Evolutionary conservation across 2,888 invertebrate genomes (phyloP).

Genomic region (Drosophila sordidula): DNA sequence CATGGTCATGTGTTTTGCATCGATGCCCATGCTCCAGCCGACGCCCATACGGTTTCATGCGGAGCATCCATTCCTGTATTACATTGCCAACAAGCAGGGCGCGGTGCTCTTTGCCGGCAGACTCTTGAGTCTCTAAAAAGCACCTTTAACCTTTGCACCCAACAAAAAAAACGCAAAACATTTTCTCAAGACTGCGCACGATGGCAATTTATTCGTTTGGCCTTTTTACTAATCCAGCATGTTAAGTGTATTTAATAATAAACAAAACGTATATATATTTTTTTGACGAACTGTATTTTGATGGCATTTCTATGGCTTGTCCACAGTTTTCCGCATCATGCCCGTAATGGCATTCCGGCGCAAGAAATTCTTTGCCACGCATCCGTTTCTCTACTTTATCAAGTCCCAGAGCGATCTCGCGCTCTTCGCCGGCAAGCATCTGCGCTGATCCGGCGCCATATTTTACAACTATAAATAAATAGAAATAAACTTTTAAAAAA

Average conservation of each 20-base stretch:
- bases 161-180: constrained; percentile 3
- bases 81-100: constrained; percentile 41
- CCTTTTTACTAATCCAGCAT: constrained; percentile 37
- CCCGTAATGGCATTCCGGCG: constrained; percentile 48
- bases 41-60: constrained; percentile 55
- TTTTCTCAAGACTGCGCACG: constrained; percentile 34
- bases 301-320: constrained; percentile 11
- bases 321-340: constrained; percentile 64
- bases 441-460: constrained; percentile 21
- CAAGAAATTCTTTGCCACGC: constrained; percentile 56
- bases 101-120: constrained; percentile 58
- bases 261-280: background rate
- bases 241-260: constrained; percentile 13
- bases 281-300: background rate
- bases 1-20: constrained; percentile 34
- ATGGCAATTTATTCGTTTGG: constrained; percentile 7
- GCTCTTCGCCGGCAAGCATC: constrained; percentile 61
- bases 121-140: constrained; percentile 21
- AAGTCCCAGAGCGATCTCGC: constrained; percentile 42
- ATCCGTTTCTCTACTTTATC: constrained; percentile 61
- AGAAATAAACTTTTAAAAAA: background rate
- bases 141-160: constrained; percentile 9
- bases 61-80: constrained; percentile 63
- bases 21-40: constrained; percentile 42
- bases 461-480: background rate